phyloP scores from a whole-genome alignment of 1,140 invertebrate genomes.

The Brachionus asplanchnoidis region DNA sequence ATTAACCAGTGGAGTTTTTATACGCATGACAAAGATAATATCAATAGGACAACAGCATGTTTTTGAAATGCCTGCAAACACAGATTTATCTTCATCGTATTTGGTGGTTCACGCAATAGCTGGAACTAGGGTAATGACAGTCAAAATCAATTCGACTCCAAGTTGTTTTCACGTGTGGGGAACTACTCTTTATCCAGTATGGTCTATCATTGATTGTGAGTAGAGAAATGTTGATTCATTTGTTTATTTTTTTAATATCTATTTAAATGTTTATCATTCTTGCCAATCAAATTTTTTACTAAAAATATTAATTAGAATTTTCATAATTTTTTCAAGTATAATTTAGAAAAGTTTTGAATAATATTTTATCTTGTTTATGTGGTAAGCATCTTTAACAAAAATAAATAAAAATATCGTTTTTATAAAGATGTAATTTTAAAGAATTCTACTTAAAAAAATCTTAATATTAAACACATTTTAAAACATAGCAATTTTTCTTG shows the following conservation, averaged over 20 bases:
- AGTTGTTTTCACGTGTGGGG: constrained; percentile 37
- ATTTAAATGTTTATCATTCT: not conserved
- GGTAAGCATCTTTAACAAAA: no score
- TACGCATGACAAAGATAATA: not conserved
- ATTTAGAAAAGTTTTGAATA: not conserved
- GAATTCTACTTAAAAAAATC: no score
- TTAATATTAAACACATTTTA: no score
- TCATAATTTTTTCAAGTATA: not conserved
- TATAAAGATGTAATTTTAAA: no score
- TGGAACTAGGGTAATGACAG: not conserved
- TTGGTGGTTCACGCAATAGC: constrained; percentile 21
- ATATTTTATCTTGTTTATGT: not conserved
- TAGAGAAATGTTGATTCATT: not conserved
- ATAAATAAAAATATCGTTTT: no score
- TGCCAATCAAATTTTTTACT: not conserved
- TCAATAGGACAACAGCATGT: not conserved
- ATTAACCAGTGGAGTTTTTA: not conserved
- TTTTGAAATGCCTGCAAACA: not conserved
- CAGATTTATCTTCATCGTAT: not conserved
- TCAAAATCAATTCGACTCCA: not conserved
- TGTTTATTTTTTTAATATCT: not conserved
- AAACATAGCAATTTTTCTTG: no score
- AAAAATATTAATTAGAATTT: not conserved
- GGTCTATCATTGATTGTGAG: not conserved
- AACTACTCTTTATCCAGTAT: constrained; percentile 10